Conservation (phyloP, 2,888 invertebrate species). For the Parnassius mnemosyne region DNA sequence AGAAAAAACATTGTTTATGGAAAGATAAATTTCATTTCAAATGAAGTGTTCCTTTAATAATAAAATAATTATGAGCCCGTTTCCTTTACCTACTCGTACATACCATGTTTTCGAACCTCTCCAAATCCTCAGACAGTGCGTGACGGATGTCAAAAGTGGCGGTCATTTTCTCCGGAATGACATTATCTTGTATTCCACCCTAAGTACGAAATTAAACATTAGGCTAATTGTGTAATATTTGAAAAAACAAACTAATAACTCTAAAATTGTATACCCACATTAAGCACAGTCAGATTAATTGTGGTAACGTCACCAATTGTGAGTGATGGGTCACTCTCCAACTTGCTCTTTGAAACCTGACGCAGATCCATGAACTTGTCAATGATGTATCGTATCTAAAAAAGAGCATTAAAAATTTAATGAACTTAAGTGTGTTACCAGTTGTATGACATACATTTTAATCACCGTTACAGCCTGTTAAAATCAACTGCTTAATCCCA, state of each 20-base stretch:
- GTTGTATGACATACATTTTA: too few species aligned
- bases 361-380: slow-evolving; percentile 87
- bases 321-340: slow-evolving; percentile 82
- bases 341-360: slow-evolving; percentile 81
- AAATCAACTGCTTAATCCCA: too few species aligned
- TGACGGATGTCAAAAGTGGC: slow-evolving; percentile 88
- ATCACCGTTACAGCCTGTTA: too few species aligned
- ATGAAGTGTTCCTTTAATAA: too few species aligned
- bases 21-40: too few species aligned
- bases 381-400: slow-evolving; percentile 83
- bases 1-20: too few species aligned
- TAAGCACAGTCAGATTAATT: slow-evolving; percentile 88
- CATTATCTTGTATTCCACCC: slow-evolving; percentile 95
- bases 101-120: slow-evolving; percentile 82
- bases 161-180: slow-evolving; percentile 89
- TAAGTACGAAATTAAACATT: slow-evolving; percentile 40
- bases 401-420: slow-evolving; percentile 2
- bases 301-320: slow-evolving; percentile 92
- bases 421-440: too few species aligned
- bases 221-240: too few species aligned
- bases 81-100: slow-evolving; percentile 5
- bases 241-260: too few species aligned
- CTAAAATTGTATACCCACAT: slow-evolving; percentile 64
- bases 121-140: slow-evolving; percentile 80
- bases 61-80: too few species aligned